A percentile compares a stretch with the other conserved stretches of the same genome.
These are phyloP conservation scores for Monarcha castaneiventris DNA, from an alignment of 2,113 vertebrate species.

Conservation along the genomic window DNA sequence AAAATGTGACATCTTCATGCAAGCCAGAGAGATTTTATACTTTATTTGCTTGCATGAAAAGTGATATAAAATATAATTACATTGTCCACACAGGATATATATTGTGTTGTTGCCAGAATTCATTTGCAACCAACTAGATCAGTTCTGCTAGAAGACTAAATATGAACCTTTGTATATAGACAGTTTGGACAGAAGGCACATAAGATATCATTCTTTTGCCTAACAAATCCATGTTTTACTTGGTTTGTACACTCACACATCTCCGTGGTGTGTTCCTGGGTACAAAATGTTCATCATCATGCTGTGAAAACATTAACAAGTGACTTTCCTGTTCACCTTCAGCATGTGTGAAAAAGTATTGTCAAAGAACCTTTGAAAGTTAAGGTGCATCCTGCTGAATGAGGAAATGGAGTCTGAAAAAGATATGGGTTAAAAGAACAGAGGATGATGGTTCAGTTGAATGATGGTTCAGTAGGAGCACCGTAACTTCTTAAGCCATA, in stretches of 20 bases:
- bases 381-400: neutral
- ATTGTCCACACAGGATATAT: neutral
- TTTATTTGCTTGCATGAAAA: neutral
- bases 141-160: neutral
- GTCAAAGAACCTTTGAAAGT: neutral
- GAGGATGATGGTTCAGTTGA: neutral
- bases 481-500: neutral
- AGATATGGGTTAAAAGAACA: neutral
- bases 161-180: neutral
- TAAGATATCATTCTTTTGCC: neutral
- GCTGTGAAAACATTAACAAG: neutral
- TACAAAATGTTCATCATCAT: neutral
- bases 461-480: neutral
- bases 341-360: neutral
- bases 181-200: neutral
- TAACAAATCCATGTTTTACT: neutral
- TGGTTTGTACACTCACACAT: neutral
- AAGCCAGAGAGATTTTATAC: neutral
- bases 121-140: neutral
- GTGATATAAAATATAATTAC: neutral
- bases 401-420: neutral
- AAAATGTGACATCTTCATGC: neutral
- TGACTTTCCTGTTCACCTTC: neutral
- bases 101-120: neutral
- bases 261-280: neutral